These are phyloP conservation scores for Brachypalpus laphriformis DNA, from an alignment of 2,888 invertebrate genomes.

Conservation along the genomic window DNA sequence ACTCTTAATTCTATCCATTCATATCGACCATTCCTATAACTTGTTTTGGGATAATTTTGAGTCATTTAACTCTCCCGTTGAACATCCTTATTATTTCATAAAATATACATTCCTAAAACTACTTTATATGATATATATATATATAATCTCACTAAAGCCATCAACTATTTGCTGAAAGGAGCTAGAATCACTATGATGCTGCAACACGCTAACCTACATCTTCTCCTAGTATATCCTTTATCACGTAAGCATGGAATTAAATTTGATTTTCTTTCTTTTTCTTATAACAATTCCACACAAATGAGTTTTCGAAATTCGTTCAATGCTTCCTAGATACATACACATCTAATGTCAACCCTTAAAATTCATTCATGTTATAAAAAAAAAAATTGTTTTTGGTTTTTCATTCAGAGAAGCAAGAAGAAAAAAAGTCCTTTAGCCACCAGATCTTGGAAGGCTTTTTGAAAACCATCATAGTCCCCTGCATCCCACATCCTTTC, in stretches of 20 bases:
- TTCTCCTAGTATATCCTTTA: constrained; percentile 5
- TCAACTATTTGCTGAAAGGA: constrained; percentile 6
- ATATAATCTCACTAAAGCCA: constrained; percentile 32
- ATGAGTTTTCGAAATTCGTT: constrained; percentile 25
- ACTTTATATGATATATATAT: neutral
- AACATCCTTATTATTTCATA: neutral
- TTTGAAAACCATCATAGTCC: too few relatives aligned
- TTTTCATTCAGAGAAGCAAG: constrained; percentile 37
- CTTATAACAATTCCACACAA: constrained; percentile 6
- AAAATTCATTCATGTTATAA: constrained; percentile 35
- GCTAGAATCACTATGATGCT: neutral
- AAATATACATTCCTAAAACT: constrained; percentile 10
- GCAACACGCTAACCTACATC: constrained; percentile 47
- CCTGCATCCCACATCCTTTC: constrained; percentile 1
- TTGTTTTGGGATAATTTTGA: too few relatives aligned
- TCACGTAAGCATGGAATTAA: constrained; percentile 15
- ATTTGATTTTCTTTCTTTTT: constrained; percentile 23
- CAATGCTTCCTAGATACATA: neutral
- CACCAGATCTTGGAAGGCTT: too few relatives aligned
- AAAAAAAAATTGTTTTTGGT: too few relatives aligned
- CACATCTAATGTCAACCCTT: neutral
- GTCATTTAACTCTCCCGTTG: neutral
- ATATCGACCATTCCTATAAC: too few relatives aligned
- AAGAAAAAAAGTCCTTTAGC: neutral
- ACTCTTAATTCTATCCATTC: too few relatives aligned